phyloP scores from a whole-genome alignment of 1,140 invertebrate species.

The Drosophila nikananu region DNA sequence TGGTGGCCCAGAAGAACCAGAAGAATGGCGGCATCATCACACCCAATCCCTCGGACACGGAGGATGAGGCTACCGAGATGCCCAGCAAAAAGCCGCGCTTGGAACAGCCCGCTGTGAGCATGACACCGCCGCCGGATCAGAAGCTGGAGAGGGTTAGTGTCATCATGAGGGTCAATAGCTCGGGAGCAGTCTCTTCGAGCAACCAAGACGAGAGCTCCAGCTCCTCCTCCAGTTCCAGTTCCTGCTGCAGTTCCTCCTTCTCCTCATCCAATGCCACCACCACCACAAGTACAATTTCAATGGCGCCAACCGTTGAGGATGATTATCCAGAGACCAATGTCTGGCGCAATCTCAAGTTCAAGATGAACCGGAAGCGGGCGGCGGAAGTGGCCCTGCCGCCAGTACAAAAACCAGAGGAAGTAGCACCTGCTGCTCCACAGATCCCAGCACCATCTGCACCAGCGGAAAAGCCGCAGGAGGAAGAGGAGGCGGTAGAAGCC shows the following conservation, averaged over 20 bases:
- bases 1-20: constrained; percentile 66
- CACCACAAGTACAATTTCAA: constrained; percentile 31
- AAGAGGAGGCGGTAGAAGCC: constrained; percentile 1
- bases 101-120: constrained; percentile 61
- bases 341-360: constrained; percentile 91
- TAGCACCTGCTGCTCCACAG: constrained; percentile 2
- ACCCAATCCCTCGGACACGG: constrained; percentile 86
- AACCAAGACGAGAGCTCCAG: constrained; percentile 53
- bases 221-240: constrained; percentile 48
- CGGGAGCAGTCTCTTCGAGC: constrained; percentile 86
- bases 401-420: constrained; percentile 27
- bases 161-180: constrained; percentile 92
- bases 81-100: constrained; percentile 84
- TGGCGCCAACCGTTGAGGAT: constrained; percentile 50
- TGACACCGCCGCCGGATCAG: constrained; percentile 77
- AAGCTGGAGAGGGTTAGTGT: constrained; percentile 87
- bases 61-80: constrained; percentile 85
- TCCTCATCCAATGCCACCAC: constrained; percentile 8
- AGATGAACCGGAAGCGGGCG: constrained; percentile 88
- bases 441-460: constrained; percentile 14
- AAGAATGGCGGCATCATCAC: constrained; percentile 72
- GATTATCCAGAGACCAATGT: constrained; percentile 87
- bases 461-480: constrained; percentile 9
- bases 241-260: constrained; percentile 42
- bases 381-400: constrained; percentile 62